phyloP scores from a whole-genome alignment of 2,888 invertebrate genomes.

The Patella depressa region DNA sequence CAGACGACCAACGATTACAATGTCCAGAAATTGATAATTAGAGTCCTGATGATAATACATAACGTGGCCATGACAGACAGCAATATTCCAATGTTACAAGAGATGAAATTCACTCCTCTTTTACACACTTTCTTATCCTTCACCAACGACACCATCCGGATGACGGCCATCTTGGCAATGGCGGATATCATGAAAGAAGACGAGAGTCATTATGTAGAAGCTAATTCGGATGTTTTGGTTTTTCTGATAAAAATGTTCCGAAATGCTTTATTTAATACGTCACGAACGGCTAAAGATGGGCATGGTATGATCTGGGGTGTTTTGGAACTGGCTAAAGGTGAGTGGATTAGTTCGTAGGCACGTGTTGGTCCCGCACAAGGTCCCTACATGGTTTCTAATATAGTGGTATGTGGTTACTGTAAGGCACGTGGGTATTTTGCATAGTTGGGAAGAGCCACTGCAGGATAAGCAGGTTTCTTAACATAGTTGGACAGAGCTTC shows the following conservation, averaged over 20 bases:
- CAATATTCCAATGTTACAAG: constrained; percentile 1
- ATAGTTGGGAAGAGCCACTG: not conserved
- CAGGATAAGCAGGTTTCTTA: not conserved
- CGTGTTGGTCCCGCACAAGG: not conserved
- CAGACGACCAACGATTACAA: not conserved
- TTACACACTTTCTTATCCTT: not conserved
- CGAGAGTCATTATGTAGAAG: not conserved
- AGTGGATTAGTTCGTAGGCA: not conserved
- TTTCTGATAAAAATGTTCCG: not conserved
- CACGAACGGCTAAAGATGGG: not conserved
- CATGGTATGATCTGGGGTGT: not conserved
- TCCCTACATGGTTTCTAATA: not conserved
- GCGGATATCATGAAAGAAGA: not conserved
- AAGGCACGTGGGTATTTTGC: not conserved
- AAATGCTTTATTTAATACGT: not conserved
- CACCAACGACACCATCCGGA: not conserved
- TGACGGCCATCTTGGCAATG: not conserved
- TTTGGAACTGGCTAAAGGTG: not conserved
- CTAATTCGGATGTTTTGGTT: not conserved
- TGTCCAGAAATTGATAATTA: not conserved
- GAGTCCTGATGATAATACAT: not conserved
- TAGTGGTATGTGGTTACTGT: not conserved
- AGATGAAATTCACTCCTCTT: not conserved
- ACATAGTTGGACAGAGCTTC: no score
- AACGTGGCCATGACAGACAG: constrained; percentile 1